A percentile compares a stretch with the other conserved stretches of the same genome.
Evolutionary conservation across 2,797 vertebrate genomes (phyloP).

Genomic region (Argya squamiceps): DNA sequence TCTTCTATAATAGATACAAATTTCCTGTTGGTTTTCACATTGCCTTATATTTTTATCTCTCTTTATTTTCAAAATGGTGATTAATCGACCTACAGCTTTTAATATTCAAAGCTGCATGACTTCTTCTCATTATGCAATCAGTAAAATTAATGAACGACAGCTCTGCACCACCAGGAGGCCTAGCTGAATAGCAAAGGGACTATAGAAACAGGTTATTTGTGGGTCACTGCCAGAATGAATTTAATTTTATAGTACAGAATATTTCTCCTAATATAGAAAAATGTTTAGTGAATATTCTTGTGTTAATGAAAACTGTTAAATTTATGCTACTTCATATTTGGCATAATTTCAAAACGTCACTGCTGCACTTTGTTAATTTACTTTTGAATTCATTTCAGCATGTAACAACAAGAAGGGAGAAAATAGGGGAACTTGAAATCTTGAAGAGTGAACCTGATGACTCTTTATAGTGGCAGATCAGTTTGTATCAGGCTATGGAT

Average conservation of each 20-base stretch:
- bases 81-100: conserved; percentile 52
- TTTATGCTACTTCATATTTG: conserved; percentile 24
- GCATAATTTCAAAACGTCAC: neutral
- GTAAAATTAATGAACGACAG: conserved; percentile 65
- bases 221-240: conserved; percentile 47
- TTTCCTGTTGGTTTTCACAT: neutral
- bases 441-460: neutral
- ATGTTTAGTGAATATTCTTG: conserved; percentile 26
- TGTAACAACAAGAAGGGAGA: neutral
- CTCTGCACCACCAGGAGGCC: conserved; percentile 50
- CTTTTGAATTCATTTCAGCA: neutral
- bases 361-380: neutral
- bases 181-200: conserved; percentile 34
- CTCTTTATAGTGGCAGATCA: neutral
- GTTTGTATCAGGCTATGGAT: neutral
- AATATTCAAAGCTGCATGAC: conserved; percentile 60
- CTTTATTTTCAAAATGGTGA: conserved; percentile 57
- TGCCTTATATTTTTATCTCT: conserved; percentile 25
- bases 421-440: neutral
- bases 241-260: conserved; percentile 12
- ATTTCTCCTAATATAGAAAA: conserved; percentile 36
- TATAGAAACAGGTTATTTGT: conserved; percentile 48
- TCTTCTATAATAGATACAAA: neutral
- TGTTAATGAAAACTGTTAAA: conserved; percentile 47
- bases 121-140: conserved; percentile 69